Evolutionary conservation across 2,888 invertebrate species (phyloP), one percentile per base, ranked within the genome.

Genomic region (Hypercompe scribonia): DNA sequence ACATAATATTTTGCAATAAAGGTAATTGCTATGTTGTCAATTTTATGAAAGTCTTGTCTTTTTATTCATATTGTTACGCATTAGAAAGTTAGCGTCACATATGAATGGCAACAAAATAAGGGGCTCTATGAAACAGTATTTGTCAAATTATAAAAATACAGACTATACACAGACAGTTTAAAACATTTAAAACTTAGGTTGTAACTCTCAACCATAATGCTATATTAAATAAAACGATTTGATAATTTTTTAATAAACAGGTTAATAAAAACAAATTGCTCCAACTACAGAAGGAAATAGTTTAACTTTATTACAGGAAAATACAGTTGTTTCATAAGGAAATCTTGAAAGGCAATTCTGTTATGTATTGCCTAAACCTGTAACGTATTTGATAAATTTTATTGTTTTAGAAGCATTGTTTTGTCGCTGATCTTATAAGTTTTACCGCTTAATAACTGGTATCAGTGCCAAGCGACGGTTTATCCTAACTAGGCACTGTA

Each of bases 1-100:
- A 65, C 31, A 36, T 31, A 15, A 13, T 46, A 67, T 70, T 66
- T 74, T 68, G 65, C 39, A 71, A 68, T 58, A 18, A 28, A 71
- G 36, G 11, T 33, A 70, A 54, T 67, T 63, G 31, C 24, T 64
- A n/a, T 72, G 31, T 68, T 46, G 50, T 50, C 36, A 36, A 64
- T 33, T 54, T 58, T 54, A 31, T 42, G 70, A 33, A 21, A n/a
- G 39, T 31, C 15, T 36, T 54, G 36, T 39, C 54, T 36, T 39
- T 28, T 58, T 50, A 50, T 65, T 54, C 21, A 61, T 39, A 36
- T 61, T 39, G n/a, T 68, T 21, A 46, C 28, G 36, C 42, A 15
- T 72, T 67, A 72, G 72, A 72, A 72, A 72, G 72, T 72, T 24
- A 13, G 61, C 21, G 18, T 42, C 15, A 31, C 28, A 28, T 58